Evolutionary conservation across 2,797 vertebrate genomes (phyloP).

Genomic region (Danio kyathit): DNA sequence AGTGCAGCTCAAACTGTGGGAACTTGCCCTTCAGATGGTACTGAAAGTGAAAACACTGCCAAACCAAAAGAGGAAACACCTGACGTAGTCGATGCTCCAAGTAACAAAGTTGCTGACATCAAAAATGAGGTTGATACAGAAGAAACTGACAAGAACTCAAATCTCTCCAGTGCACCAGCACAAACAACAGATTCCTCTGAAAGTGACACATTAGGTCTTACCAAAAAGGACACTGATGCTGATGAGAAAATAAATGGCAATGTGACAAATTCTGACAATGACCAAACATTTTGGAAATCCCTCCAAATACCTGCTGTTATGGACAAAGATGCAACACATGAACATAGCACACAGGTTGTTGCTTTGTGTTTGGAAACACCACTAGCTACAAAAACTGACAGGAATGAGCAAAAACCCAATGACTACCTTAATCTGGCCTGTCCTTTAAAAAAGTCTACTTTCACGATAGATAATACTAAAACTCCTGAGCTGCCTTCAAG

Average conservation of each 20-base stretch:
- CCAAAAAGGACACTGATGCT: not conserved
- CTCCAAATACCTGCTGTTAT: not conserved
- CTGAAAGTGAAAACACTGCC: slow-evolving; percentile 13
- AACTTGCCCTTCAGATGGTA: not conserved
- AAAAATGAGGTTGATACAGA: slow-evolving; percentile 14
- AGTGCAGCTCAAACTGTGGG: not conserved
- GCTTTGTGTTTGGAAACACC: slow-evolving; percentile 55
- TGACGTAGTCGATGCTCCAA: slow-evolving; percentile 6
- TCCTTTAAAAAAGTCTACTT: not conserved
- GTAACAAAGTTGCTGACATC: slow-evolving; percentile 21
- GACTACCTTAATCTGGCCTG: slow-evolving; percentile 57
- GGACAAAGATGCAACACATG: slow-evolving; percentile 15
- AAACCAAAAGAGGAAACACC: slow-evolving; percentile 16
- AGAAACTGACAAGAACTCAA: slow-evolving; percentile 13
- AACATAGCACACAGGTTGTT: slow-evolving; percentile 10
- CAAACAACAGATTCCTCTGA: slow-evolving; percentile 17
- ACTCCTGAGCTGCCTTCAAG: not conserved
- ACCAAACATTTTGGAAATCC: slow-evolving; percentile 42
- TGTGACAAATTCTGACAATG: slow-evolving; percentile 1
- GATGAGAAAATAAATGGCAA: not conserved
- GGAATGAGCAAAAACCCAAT: not conserved
- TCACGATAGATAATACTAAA: slow-evolving; percentile 2
- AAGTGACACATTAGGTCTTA: slow-evolving; percentile 40
- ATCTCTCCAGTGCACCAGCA: not conserved
- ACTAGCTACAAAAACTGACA: slow-evolving; percentile 1